These are phyloP conservation scores for Myodes glareolus DNA, from an alignment of 2,113 vertebrate species.

Conservation along the genomic window DNA sequence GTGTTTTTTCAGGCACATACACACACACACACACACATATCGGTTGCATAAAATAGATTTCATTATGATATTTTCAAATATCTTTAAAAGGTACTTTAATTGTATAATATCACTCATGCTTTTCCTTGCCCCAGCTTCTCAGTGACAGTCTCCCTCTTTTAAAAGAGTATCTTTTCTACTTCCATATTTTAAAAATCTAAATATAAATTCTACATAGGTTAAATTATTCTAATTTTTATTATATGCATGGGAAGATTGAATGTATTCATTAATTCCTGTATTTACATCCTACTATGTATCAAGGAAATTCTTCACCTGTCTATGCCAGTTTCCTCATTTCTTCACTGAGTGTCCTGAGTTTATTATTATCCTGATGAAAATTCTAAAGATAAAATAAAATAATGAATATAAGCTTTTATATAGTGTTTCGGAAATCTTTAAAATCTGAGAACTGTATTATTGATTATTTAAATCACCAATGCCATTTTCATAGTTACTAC, in stretches of 20 bases:
- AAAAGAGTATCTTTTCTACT: background rate
- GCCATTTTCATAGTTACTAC: background rate
- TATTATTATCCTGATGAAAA: background rate
- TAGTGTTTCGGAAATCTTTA: background rate
- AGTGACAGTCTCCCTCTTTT: rapidly evolving
- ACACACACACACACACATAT: background rate
- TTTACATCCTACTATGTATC: background rate
- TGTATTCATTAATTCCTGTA: background rate
- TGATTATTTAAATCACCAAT: constrained; percentile 1
- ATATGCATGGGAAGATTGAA: background rate
- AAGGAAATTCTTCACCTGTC: background rate
- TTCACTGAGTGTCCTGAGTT: background rate
- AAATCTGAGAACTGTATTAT: background rate
- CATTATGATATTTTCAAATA: background rate
- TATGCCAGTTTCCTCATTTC: background rate
- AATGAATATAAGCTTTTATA: background rate
- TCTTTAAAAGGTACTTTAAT: too few species aligned
- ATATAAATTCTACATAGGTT: background rate
- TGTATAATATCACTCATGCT: too few species aligned
- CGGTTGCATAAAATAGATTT: background rate
- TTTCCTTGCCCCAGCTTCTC: background rate
- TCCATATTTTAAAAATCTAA: background rate
- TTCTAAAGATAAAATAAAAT: constrained; percentile 45
- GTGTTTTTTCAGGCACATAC: background rate
- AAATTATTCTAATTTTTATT: background rate